Base-by-base conservation (phyloP, 2,797 vertebrate genomes). In the Cephalopachus bancanus region DNA sequence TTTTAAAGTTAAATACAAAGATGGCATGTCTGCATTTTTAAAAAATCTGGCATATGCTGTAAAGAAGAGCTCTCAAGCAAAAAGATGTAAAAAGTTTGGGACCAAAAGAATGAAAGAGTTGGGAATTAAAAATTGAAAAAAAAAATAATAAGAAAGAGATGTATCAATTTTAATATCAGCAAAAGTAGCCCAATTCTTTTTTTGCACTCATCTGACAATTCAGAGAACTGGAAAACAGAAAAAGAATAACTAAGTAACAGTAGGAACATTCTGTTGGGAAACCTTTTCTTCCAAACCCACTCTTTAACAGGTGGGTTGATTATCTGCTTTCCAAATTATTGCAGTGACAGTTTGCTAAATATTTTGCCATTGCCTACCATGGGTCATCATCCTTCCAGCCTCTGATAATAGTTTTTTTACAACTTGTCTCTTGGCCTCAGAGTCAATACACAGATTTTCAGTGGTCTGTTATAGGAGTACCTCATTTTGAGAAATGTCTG, bases 401-500 rank as follows among this genome's bases (percentile, higher is more conserved):
- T 95, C 20, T 24, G 30, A 19, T 59, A n/a, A 89, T 72, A 85
- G 15, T 62, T 84, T 65, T 22, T 85, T 89, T 69, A 53, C 33
- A 71, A 76, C 55, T 79, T 75, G 10, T 26, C 57, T 72, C 22
- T 81, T 33, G 69, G 67, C 14, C 3, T 62, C 28, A 81, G 49
- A 65, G 30, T 80, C n/a, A 84, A 57, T 11, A 53, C 6, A 59
- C 11, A 57, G 76, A 71, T 37, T 95, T 96, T 85, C 8, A 57
- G 49, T 26, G 44, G 44, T 44, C 44, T 28, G 75, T 87, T 93
- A 44, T 1, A 83, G 33, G 28, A 89, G 8, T 2, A 51, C 9
- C 15, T 91, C 37, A 44, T n/a, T 83, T 96, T n/a, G 79, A 94
- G 79, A 94, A 57, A 14, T 64, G 53, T 74, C 64, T 85, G 26